These are phyloP conservation scores for Xiphophorus couchianus DNA, from an alignment of 2,113 vertebrate species.

Conservation along the genomic window DNA sequence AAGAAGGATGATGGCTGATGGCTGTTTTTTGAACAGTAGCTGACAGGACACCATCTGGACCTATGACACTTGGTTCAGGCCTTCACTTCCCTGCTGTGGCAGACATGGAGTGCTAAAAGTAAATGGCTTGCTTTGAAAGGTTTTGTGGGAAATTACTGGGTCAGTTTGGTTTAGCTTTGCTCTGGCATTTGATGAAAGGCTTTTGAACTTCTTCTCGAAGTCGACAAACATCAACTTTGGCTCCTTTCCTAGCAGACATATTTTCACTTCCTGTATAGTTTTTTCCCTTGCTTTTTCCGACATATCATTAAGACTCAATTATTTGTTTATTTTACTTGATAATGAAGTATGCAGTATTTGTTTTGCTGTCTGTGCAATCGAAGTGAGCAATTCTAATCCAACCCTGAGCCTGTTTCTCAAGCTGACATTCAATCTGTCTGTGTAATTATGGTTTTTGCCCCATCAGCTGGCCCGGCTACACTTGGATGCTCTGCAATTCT, in stretches of 20 bases:
- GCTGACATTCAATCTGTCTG: slow-evolving; percentile 65
- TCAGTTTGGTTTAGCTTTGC: slow-evolving; percentile 24
- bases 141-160: slow-evolving; percentile 21
- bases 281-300: background rate
- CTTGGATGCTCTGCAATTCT: slow-evolving; percentile 39
- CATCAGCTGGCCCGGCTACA: slow-evolving; percentile 55
- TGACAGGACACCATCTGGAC: slow-evolving; percentile 47
- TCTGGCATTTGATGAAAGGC: slow-evolving; percentile 29
- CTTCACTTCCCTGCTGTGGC: slow-evolving; percentile 24
- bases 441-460: slow-evolving; percentile 49
- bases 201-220: slow-evolving; percentile 19
- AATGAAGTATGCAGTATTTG: slow-evolving; percentile 1
- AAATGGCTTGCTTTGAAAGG: slow-evolving; percentile 36
- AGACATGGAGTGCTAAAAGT: slow-evolving; percentile 31
- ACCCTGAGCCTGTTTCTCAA: slow-evolving; percentile 37
- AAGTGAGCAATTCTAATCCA: slow-evolving; percentile 29
- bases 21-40: slow-evolving; percentile 36
- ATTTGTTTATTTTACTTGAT: background rate
- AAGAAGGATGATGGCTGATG: slow-evolving; percentile 23
- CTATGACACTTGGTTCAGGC: slow-evolving; percentile 27
- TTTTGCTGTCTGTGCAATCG: slow-evolving; percentile 36
- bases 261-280: slow-evolving; percentile 1
- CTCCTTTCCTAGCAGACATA: background rate
- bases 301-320: background rate
- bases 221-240: slow-evolving; percentile 1